Percentiles rank a stretch among this genome's conserved stretches.
Conservation (phyloP, 2,888 invertebrate species). For the Congeria kusceri region DNA sequence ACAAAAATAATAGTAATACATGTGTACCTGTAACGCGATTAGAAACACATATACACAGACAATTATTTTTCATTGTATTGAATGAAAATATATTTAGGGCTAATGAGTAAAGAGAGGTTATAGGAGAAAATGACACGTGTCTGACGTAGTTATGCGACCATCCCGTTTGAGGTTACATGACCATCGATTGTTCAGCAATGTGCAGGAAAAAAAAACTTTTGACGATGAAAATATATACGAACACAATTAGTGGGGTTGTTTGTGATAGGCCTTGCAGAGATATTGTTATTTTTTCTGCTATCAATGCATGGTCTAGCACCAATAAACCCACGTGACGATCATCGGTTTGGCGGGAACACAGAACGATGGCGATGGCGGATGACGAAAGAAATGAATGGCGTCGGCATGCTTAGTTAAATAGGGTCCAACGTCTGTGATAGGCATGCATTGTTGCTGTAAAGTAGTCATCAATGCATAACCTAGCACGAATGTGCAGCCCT, state of each 20-base stretch:
- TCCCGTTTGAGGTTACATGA: too few species aligned
- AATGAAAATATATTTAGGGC: too few species aligned
- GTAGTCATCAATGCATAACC: conserved; percentile 38
- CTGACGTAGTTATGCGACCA: too few species aligned
- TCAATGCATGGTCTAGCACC: conserved; percentile 42
- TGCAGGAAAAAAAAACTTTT: too few species aligned
- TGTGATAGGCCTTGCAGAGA: conserved; percentile 44
- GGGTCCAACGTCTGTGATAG: conserved; percentile 41
- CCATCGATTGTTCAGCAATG: too few species aligned
- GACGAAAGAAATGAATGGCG: conserved; percentile 12
- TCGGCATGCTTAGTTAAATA: background rate
- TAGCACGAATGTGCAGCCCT: conserved; percentile 34
- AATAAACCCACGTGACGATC: background rate
- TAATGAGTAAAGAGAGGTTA: too few species aligned
- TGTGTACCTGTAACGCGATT: too few species aligned
- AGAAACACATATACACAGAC: too few species aligned
- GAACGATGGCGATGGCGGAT: background rate
- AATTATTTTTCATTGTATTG: too few species aligned
- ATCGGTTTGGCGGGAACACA: background rate
- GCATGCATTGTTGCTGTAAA: conserved; percentile 45
- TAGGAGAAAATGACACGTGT: too few species aligned
- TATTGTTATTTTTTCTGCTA: conserved; percentile 3
- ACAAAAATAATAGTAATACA: too few species aligned
- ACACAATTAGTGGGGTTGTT: background rate
- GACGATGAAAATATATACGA: too few species aligned